Base-by-base conservation (phyloP, 2,113 vertebrate genomes). In the Sardina pilchardus region DNA sequence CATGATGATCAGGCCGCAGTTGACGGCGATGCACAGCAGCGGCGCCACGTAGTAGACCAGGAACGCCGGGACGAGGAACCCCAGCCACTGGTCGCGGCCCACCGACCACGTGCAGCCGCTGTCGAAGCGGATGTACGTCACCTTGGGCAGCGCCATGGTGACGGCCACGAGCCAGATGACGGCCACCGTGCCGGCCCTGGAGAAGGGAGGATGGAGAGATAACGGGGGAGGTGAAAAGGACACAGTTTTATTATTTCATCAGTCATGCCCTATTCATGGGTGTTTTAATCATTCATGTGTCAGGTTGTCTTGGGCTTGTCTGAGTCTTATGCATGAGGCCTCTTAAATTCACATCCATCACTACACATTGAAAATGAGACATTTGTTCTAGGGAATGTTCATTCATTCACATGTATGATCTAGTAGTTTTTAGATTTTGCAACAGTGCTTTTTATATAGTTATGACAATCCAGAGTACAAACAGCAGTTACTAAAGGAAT, bases 11-110 rank as follows among this genome's bases (percentile, higher is more conserved):
- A 93, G 91, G 85, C 91, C 88, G 9, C 93, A 93, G 88, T 93
- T 92, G 71, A 94, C 10, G 4, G 90, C 88, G 21, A 94, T 94
- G 19, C 94, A 93, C 84, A 94, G 82, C 5, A 94, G 92, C 6
- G 91, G 91, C 1, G 88, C 93, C 63, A 94, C 86, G 3, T 95
- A 94, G 78, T 94, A 94, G 30, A 94, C 85, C 86, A 94, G 89
- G 85, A 94, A 92, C 16, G 94, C 93, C 0, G 94, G 92, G 42
- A 94, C 92, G 84, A 95, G 92, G 87, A 94, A 94, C 84, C 89
- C 92, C 82, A 94, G 88, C 92, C 93, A 92, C 88, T 93, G 80
- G 4, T 90, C 82, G 30, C 21, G 87, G 7, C 90, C 91, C 36
- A 92, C 89, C 1, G 90, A 91, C 94, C 91, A 94, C 2, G 86